These are phyloP conservation scores for Poecilia gillii DNA, from an alignment of 2,797 vertebrate genomes.

Conservation along the genomic window DNA sequence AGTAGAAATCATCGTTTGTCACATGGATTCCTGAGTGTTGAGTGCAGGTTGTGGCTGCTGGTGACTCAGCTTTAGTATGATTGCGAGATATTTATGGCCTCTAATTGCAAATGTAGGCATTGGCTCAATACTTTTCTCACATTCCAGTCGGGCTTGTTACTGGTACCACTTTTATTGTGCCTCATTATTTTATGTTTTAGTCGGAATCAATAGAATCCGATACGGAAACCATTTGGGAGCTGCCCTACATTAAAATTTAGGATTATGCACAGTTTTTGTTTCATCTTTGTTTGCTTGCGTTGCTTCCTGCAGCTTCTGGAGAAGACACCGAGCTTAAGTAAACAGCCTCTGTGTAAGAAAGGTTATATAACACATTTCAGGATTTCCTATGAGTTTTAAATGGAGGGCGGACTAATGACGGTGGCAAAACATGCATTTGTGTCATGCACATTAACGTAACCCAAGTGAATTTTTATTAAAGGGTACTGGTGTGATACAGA, in stretches of 20 bases:
- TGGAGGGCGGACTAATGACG: not conserved
- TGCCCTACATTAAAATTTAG: constrained; percentile 29
- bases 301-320: constrained; percentile 23
- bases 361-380: not conserved
- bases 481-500: not conserved
- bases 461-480: not conserved
- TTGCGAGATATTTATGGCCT: not conserved
- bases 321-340: not conserved
- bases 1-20: constrained; percentile 20
- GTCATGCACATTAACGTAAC: not conserved
- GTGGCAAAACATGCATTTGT: not conserved
- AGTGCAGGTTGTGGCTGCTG: not conserved
- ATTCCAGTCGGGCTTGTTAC: constrained; percentile 6
- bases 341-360: constrained; percentile 5
- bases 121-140: not conserved
- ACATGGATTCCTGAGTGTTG: not conserved
- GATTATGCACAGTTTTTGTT: constrained; percentile 6
- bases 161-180: not conserved
- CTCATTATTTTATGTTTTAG: constrained; percentile 29
- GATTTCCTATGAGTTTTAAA: constrained; percentile 3
- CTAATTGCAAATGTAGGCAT: constrained; percentile 6
- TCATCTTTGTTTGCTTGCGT: constrained; percentile 17
- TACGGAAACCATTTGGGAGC: constrained; percentile 34
- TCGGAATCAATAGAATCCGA: constrained; percentile 25
- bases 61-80: constrained; percentile 3